Base-by-base conservation (phyloP, 2,888 invertebrate species). In the Helobdella robusta region DNA sequence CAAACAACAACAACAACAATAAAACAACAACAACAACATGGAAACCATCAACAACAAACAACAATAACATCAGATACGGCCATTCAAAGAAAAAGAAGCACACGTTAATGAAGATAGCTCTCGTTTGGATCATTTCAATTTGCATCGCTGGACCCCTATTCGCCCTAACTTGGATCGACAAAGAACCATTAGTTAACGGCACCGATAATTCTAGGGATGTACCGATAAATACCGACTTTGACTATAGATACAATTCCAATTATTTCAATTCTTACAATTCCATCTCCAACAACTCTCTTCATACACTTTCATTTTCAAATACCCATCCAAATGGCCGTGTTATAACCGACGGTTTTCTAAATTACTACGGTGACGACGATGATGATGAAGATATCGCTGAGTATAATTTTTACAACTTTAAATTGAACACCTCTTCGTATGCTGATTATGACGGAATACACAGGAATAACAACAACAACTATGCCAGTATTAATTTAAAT, bases 71-170 rank as follows among this genome's bases (percentile, higher is more conserved):
- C 54, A 54, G 56, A 30, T 73, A 72, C 58, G 69, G 71, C 40
- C 69, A 70, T 56, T 65, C 68, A 60, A 72, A 72, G 65, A 68
- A 69, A 46, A 64, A 66, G 36, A 67, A 64, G 58, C 68, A 70
- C 56, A 71, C 72, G n/a, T 48, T 70, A 36, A 44, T 69, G 18
- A 72, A 73, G 65, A 73, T 73, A 34, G 62, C 70, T 44, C 56
- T 68, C 30, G 73, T 73, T 32, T 73, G 73, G 73, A 56, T 73
- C 30, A 65, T 73, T 18, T 67, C 70, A 0, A 70, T 73, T 64
- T 68, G 70, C 61, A 72, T 72, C 15, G 71, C 73, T 4, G 73
- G 72, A 18, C 73, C 73, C 0, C 67, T 73, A 52, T 73, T 73
- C 62, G 62, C 72, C 35, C 65, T 70, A 52, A 67, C 70, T 23